Percentiles rank a stretch among this genome's conserved stretches.
Evolutionary conservation across 2,113 vertebrate species (phyloP).

Genomic region (Strigops habroptila): DNA sequence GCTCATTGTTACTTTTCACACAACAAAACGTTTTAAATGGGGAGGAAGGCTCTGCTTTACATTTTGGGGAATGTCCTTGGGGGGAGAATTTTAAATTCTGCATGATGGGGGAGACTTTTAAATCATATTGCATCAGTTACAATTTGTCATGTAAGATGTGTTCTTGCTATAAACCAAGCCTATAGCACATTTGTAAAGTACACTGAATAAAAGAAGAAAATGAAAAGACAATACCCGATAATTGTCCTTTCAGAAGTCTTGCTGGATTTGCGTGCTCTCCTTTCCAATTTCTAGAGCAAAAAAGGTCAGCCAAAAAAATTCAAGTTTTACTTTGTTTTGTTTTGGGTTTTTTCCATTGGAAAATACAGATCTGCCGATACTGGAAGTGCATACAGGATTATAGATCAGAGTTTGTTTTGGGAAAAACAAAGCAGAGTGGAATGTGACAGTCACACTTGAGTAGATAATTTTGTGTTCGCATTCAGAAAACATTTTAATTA

Average conservation of each 20-base stretch:
- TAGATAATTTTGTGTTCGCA: neutral
- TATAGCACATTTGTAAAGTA: neutral
- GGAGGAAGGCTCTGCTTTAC: constrained; percentile 2
- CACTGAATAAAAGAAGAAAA: neutral
- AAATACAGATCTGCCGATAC: neutral
- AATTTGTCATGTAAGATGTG: neutral
- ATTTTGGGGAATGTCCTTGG: neutral
- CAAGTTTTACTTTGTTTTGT: neutral
- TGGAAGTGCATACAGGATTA: neutral
- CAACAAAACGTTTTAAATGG: constrained; percentile 27
- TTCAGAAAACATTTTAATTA: neutral
- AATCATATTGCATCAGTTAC: neutral
- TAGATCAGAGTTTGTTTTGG: neutral
- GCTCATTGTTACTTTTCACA: constrained; percentile 36
- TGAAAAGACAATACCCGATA: too few species aligned
- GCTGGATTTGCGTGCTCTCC: neutral
- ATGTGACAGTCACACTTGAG: neutral
- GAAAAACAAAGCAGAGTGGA: neutral
- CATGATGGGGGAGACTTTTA: neutral
- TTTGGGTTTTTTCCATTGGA: neutral
- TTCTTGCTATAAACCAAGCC: neutral
- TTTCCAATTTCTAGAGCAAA: neutral
- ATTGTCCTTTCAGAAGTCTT: neutral
- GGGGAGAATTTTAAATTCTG: constrained; percentile 22
- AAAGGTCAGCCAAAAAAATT: neutral